Base-by-base conservation (phyloP, 2,888 invertebrate genomes). In the Xestia ashworthii region DNA sequence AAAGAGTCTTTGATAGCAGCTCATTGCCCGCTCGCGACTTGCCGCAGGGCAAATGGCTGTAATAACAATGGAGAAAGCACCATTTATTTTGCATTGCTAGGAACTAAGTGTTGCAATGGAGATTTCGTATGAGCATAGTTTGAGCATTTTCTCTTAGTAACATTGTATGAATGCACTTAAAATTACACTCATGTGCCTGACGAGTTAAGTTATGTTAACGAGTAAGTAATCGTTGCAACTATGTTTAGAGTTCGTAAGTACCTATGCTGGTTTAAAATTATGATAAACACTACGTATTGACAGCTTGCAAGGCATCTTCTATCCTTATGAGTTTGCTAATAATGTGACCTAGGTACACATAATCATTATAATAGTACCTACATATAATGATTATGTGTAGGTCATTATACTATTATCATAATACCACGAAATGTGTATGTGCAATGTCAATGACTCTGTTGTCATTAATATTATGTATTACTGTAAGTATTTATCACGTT, bases 61-160 rank as follows among this genome's bases (percentile, higher is more conserved):
- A 84, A 84, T 89, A 89, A 88, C 88, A 89, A 88, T 89, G 71
- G 86, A 84, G 88, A 86, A 86, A 89, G 88, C 80, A 84, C 80
- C 87, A 87, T 86, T 87, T 88, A 84, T 86, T 89, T 82, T 83
- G 86, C 89, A 88, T 87, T 75, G 84, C 86, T 78, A 84, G 76
- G 75, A 81, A 88, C 80, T 82, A 84, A 85, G 81, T 82, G 80
- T 78, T 83, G 81, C 83, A 85, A 82, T 80, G 44, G 77, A 82
- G 76, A 70, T 82, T 76, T 67, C n/a, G 76, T 62, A 78, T n/a
- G n/a, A n/a, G n/a, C n/a, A n/a, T n/a, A n/a, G n/a, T n/a, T 81
- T 74, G 81, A 72, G 32, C 55, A 67, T 83, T 86, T 72, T 71
- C 78, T 71, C 25, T 44, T 65, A n/a, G 53, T 73, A 44, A 73